These are phyloP conservation scores for Perognathus longimembris DNA, from an alignment of 2,113 vertebrate genomes.

Conservation along the genomic window DNA sequence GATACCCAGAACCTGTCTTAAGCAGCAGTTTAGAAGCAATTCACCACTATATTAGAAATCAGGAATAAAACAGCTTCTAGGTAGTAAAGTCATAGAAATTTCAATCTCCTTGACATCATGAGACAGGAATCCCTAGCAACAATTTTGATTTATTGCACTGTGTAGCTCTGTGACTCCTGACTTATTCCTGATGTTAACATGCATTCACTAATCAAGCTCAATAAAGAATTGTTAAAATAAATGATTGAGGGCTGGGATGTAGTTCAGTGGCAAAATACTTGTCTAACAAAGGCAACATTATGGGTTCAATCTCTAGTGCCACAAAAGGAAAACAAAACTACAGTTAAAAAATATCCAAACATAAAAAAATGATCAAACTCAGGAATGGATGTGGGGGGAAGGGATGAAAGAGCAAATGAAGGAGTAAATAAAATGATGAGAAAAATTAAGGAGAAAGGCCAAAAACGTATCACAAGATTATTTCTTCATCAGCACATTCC, in stretches of 20 bases:
- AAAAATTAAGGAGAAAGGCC: not conserved
- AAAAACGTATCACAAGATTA: not conserved
- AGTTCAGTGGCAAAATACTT: too few relatives aligned
- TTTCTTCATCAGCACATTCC: not conserved
- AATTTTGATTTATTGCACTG: not conserved
- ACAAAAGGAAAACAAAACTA: too few relatives aligned
- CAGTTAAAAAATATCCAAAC: too few relatives aligned
- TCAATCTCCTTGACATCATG: not conserved
- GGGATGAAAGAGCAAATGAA: slow-evolving; percentile 13
- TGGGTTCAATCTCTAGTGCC: too few relatives aligned
- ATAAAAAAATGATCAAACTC: not conserved
- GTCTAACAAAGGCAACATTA: too few relatives aligned
- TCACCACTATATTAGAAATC: not conserved
- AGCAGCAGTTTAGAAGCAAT: not conserved
- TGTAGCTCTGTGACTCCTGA: not conserved
- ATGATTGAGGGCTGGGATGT: not conserved
- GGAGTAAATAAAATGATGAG: not conserved
- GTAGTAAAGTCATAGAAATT: not conserved
- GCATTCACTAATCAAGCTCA: slow-evolving; percentile 13
- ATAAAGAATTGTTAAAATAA: not conserved
- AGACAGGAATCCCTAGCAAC: not conserved
- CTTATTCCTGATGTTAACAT: not conserved
- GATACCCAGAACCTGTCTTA: not conserved
- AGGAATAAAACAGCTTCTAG: not conserved
- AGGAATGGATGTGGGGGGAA: not conserved